Conservation (phyloP, 2,888 invertebrate genomes). For the Yponomeuta evonymella region DNA sequence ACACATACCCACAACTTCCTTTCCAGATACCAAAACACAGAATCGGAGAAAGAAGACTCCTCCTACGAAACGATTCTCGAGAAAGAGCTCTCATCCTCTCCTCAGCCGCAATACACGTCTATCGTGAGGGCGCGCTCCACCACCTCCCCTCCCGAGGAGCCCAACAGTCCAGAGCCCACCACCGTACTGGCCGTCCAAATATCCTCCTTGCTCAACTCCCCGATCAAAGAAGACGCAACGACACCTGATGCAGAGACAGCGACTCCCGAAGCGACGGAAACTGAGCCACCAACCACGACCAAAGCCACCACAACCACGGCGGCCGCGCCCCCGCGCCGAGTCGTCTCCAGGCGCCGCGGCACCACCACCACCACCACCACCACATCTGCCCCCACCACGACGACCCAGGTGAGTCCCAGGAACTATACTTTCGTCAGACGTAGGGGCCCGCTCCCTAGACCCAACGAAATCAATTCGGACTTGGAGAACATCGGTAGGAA, state of each 20-base stretch:
- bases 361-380: slow-evolving; percentile 40
- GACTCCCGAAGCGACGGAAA: slow-evolving; percentile 34
- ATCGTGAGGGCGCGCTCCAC: slow-evolving; percentile 56
- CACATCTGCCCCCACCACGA: slow-evolving; percentile 39
- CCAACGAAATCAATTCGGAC: slow-evolving; percentile 61
- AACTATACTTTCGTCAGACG: slow-evolving; percentile 66
- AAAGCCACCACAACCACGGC: slow-evolving; percentile 33
- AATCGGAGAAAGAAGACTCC: slow-evolving; percentile 40
- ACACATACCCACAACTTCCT: slow-evolving; percentile 3
- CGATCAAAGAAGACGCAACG: slow-evolving; percentile 34
- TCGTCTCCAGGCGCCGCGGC: slow-evolving; percentile 42
- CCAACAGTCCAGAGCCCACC: slow-evolving; percentile 49
- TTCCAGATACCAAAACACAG: slow-evolving; percentile 48
- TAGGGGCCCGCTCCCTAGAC: slow-evolving; percentile 52
- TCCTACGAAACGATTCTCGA: slow-evolving; percentile 54
- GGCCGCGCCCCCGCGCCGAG: slow-evolving; percentile 40
- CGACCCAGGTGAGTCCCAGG: slow-evolving; percentile 76
- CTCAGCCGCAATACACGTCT: slow-evolving; percentile 61
- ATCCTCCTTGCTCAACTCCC: slow-evolving; percentile 60
- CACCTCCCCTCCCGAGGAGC: slow-evolving; percentile 31
- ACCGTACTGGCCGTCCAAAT: slow-evolving; percentile 65
- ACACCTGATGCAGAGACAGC: slow-evolving; percentile 33
- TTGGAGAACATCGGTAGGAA: slow-evolving; percentile 49
- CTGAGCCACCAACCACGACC: slow-evolving; percentile 30
- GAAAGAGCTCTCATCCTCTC: slow-evolving; percentile 57